Conservation (phyloP, 2,113 vertebrate species). For the Planiliza haematocheilus region DNA sequence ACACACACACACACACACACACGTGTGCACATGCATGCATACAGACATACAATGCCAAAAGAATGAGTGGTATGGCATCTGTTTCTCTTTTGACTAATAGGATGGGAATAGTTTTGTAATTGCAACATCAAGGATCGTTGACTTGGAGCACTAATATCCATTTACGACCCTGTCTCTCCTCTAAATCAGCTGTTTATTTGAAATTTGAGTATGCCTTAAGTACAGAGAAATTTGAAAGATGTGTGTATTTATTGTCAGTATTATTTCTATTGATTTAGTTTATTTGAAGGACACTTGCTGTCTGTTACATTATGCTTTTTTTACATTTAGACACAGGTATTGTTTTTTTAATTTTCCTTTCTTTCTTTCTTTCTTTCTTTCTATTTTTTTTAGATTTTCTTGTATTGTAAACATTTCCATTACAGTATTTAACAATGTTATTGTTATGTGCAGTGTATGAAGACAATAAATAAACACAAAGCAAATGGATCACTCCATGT, state of each 20-base stretch:
- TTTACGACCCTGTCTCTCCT: slow-evolving; percentile 31
- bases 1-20: slow-evolving; percentile 8
- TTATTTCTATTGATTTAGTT: slow-evolving; percentile 35
- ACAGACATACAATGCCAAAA: slow-evolving; percentile 43
- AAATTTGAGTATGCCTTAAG: slow-evolving; percentile 80
- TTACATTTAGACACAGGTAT: slow-evolving; percentile 57
- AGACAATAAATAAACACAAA: slow-evolving; percentile 81
- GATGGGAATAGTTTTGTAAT: slow-evolving; percentile 24
- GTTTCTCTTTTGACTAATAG: slow-evolving; percentile 30
- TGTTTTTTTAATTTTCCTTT: slow-evolving; percentile 43
- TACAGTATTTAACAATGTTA: slow-evolving; percentile 82
- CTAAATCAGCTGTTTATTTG: slow-evolving; percentile 65
- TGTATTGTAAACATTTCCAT: slow-evolving; percentile 76
- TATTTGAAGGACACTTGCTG: slow-evolving; percentile 52
- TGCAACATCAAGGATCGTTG: slow-evolving; percentile 22
- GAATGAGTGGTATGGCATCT: slow-evolving; percentile 9
- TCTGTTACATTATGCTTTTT: slow-evolving; percentile 45
- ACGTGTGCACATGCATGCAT: slow-evolving; percentile 28
- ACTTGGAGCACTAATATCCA: slow-evolving; percentile 46
- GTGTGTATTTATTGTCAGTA: slow-evolving; percentile 58
- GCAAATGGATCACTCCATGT: slow-evolving; percentile 44
- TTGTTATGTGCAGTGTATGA: slow-evolving; percentile 80
- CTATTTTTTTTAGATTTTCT: slow-evolving; percentile 60
- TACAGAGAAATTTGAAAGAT: slow-evolving; percentile 65
- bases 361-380: slow-evolving; percentile 43